Evolutionary conservation across 1,140 invertebrate genomes (phyloP), one percentile per base, ranked within the genome.

Genomic region (Aphis craccivora): DNA sequence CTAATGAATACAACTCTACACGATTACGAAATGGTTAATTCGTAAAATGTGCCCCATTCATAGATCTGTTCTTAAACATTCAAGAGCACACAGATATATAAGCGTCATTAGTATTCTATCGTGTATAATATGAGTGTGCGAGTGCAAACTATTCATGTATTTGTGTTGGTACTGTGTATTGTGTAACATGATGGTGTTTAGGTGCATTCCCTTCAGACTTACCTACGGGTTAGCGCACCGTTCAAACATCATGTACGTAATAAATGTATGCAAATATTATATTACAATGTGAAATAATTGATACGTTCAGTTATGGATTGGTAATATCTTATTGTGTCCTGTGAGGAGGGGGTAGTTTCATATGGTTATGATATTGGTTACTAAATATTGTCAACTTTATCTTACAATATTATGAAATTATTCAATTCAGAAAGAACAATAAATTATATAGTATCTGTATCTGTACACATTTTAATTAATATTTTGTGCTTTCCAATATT

Each of bases 51-150:
- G 8, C 14, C 23, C 67, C 7, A 11, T 91, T 45, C 37, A n/a
- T 76, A 92, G 81, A 83, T 92, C 91, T 93, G 91, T 60, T 84
- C 84, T 92, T 51, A 92, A 92, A 30, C 55, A 93, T 93, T 51
- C 91, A 25, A 86, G 48, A 43, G 45, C 25, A 55, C 37, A 51
- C 37, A 84, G 14, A 51, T 51, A 90, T 67, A n/a, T n/a, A 23
- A 60, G 53, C 53, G 5, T 93, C 91, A 55, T 93, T 86, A 93
- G 81, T 93, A 93, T 93, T 93, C 91, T 37, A 48, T 84, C 48
- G 81, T 93, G 25, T 76, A 76, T 76, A 14, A 76, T 76, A 76
- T 76, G n/a, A 76, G 60, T 86, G 35, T 40, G 25, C 23, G 22
- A 40, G 35, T 89, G 48, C 87, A 37, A 51, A 51, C 14, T 23